Percentiles rank a stretch among this genome's conserved stretches.
phyloP scores from a whole-genome alignment of 37 sponge, comb jelly and placozoan genomes.

The Geodia barretti region DNA sequence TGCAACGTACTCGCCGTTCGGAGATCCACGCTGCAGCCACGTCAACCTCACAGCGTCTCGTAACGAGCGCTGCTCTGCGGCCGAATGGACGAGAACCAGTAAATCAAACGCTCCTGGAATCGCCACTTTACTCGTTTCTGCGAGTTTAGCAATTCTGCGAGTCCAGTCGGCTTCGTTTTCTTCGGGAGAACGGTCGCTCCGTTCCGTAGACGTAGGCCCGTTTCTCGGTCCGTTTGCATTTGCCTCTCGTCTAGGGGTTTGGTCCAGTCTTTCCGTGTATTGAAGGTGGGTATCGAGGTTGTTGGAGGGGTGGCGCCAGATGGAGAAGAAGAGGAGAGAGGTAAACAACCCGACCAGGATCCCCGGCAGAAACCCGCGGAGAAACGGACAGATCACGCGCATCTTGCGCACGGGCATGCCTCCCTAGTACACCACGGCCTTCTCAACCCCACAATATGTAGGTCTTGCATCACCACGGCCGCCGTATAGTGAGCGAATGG shows the following conservation, averaged over 20 bases:
- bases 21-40: slow-evolving; percentile 30
- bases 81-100: slow-evolving; percentile 29
- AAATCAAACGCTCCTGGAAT: background rate
- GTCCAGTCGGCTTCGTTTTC: no score
- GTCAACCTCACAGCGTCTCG: slow-evolving; percentile 61
- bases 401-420: no score
- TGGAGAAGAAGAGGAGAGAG: slow-evolving; percentile 14
- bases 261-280: background rate
- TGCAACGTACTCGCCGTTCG: background rate
- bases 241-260: background rate
- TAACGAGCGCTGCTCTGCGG: background rate
- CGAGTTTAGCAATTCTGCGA: no score
- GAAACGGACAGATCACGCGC: slow-evolving; percentile 6
- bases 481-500: no score
- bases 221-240: background rate
- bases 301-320: slow-evolving; percentile 1
- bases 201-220: background rate
- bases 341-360: slow-evolving; percentile 24
- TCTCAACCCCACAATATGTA: no score
- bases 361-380: slow-evolving; percentile 32
- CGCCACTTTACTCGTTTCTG: no score
- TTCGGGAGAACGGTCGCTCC: no score
- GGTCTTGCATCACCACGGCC: no score
- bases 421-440: no score
- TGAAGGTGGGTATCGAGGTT: background rate